phyloP scores from a whole-genome alignment of 2,888 invertebrate genomes.

The Halictus quadricinctus region DNA sequence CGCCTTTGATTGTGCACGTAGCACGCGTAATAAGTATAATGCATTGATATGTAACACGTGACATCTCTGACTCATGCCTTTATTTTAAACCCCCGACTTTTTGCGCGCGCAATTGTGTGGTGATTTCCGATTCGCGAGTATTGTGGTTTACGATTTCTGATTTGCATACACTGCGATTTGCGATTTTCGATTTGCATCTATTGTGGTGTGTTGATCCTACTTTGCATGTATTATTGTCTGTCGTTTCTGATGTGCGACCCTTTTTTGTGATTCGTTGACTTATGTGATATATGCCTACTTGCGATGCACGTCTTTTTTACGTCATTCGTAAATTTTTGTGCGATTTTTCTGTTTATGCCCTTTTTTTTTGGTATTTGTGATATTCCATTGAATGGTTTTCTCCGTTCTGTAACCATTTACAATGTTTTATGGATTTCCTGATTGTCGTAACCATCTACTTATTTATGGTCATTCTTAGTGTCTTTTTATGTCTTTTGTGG shows the following conservation, averaged over 20 bases:
- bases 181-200: slow-evolving; percentile 1
- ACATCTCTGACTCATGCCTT: slow-evolving; percentile 3
- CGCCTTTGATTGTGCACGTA: neutral
- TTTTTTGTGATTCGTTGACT: neutral
- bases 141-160: slow-evolving; percentile 1
- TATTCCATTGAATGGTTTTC: no score
- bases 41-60: neutral
- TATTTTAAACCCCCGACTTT: neutral
- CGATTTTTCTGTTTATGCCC: neutral
- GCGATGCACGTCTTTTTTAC: neutral
- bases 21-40: neutral
- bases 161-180: neutral
- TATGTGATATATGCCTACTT: neutral
- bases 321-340: neutral
- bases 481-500: neutral
- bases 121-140: slow-evolving; percentile 7
- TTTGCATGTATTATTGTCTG: neutral
- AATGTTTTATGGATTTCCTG: neutral
- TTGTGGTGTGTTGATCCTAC: neutral
- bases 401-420: no score
- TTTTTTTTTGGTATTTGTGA: no score
- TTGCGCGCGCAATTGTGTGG: neutral
- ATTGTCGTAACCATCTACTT: no score
- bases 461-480: no score
- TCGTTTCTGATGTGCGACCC: neutral